Conservation (phyloP, 2,888 invertebrate genomes). For the Kryphioiulus occultus region DNA sequence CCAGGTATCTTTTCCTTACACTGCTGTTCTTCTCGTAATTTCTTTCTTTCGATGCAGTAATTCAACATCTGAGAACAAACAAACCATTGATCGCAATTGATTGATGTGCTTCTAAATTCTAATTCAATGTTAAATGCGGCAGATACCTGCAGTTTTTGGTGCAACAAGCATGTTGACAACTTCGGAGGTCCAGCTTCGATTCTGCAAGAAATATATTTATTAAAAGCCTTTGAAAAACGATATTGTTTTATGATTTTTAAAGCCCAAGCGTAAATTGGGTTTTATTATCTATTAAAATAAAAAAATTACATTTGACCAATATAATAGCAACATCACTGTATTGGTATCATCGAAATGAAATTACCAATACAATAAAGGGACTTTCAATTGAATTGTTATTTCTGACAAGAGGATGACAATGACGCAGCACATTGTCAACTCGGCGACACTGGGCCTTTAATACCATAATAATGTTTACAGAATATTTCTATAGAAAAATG, state of each 20-base stretch:
- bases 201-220: constrained; percentile 66
- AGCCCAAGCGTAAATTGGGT: too few species aligned
- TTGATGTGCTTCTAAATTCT: not conserved
- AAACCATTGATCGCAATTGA: not conserved
- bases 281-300: too few species aligned
- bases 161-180: constrained; percentile 85
- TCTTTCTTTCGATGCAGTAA: constrained; percentile 68
- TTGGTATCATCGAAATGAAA: not conserved
- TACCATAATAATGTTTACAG: not conserved
- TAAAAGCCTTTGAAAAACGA: not conserved
- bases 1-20: not conserved
- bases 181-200: constrained; percentile 84
- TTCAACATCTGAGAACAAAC: constrained; percentile 67
- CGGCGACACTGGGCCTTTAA: not conserved
- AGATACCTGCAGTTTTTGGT: constrained; percentile 86
- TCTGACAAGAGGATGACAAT: not conserved
- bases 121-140: not conserved
- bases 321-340: not conserved
- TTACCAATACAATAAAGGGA: not conserved
- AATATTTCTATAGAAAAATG: not conserved
- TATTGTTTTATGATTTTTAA: not conserved
- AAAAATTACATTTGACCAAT: not conserved
- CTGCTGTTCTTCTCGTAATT: constrained; percentile 59
- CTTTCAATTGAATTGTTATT: not conserved
- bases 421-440: not conserved